Percentiles rank a stretch among this genome's conserved stretches.
Evolutionary conservation across 1,140 invertebrate genomes (phyloP).

Genomic region (Idris sp.): DNA sequence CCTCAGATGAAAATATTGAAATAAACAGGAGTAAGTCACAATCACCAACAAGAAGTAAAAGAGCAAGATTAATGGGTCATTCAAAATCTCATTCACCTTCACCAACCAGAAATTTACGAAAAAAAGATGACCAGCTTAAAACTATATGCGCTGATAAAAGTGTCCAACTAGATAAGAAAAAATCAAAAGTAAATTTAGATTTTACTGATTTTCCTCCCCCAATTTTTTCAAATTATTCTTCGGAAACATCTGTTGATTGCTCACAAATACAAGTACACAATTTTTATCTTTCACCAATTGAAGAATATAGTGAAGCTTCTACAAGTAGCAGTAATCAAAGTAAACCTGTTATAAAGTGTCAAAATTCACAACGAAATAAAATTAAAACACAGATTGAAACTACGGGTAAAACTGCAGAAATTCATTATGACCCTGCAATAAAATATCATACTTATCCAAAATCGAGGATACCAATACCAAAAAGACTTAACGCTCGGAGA

Average conservation of each 20-base stretch:
- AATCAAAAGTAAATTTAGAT: slow-evolving; percentile 64
- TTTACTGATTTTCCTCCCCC: slow-evolving; percentile 70
- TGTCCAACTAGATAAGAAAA: slow-evolving; percentile 36
- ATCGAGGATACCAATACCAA: slow-evolving; percentile 72
- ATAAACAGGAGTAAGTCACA: slow-evolving; percentile 41
- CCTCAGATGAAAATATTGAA: slow-evolving; percentile 31
- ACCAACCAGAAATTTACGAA: slow-evolving; percentile 17
- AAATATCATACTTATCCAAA: slow-evolving; percentile 80
- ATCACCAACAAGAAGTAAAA: slow-evolving; percentile 59
- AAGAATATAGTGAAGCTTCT: slow-evolving; percentile 81
- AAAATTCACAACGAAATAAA: slow-evolving; percentile 17
- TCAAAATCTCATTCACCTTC: slow-evolving; percentile 51
- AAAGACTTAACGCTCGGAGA: slow-evolving; percentile 62
- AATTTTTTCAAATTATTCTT: slow-evolving; percentile 32
- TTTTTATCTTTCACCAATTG: slow-evolving; percentile 79
- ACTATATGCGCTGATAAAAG: slow-evolving; percentile 6
- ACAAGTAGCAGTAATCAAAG: slow-evolving; percentile 76
- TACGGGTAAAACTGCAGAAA: neutral
- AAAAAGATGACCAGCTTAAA: slow-evolving; percentile 12
- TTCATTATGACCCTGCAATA: slow-evolving; percentile 64
- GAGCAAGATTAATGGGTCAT: slow-evolving; percentile 23
- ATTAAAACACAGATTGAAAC: slow-evolving; percentile 2
- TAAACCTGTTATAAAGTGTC: slow-evolving; percentile 25
- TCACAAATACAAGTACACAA: slow-evolving; percentile 37
- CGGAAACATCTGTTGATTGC: slow-evolving; percentile 2